Evolutionary conservation across 2,113 vertebrate genomes (phyloP).

Genomic region (Sorex fumeus): DNA sequence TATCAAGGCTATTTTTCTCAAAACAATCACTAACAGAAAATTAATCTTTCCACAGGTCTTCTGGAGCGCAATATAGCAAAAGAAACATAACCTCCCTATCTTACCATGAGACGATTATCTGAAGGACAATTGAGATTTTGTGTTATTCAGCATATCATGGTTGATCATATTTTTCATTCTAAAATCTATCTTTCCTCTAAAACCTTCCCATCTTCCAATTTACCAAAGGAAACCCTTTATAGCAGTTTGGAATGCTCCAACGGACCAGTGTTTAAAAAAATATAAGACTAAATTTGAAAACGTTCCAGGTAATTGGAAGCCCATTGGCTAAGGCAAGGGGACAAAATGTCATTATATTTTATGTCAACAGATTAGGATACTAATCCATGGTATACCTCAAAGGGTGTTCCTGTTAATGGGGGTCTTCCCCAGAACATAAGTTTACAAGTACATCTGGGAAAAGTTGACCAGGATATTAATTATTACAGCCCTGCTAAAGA

Average conservation of each 20-base stretch:
- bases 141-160: conserved; percentile 62
- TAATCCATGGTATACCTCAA: conserved; percentile 91
- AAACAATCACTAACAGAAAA: conserved; percentile 50
- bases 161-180: conserved; percentile 85
- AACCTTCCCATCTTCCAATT: conserved; percentile 88
- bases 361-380: conserved; percentile 90
- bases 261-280: conserved; percentile 89
- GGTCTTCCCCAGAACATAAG: conserved; percentile 91
- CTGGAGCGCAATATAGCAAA: neutral
- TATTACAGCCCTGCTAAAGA: conserved; percentile 89
- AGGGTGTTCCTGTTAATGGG: conserved; percentile 87
- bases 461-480: conserved; percentile 88
- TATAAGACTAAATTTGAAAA: conserved; percentile 88
- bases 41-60: conserved; percentile 62
- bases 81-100: neutral
- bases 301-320: conserved; percentile 90
- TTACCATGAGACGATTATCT: conserved; percentile 85
- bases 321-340: conserved; percentile 89
- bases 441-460: conserved; percentile 89
- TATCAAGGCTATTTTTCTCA: conserved; percentile 28
- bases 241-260: conserved; percentile 91
- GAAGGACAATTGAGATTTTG: conserved; percentile 71
- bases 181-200: conserved; percentile 86
- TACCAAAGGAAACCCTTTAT: conserved; percentile 91
- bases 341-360: conserved; percentile 93